A percentile compares a stretch with the other conserved stretches of the same genome.
Conservation (phyloP, 2,113 vertebrate genomes). For the Pica pica region DNA sequence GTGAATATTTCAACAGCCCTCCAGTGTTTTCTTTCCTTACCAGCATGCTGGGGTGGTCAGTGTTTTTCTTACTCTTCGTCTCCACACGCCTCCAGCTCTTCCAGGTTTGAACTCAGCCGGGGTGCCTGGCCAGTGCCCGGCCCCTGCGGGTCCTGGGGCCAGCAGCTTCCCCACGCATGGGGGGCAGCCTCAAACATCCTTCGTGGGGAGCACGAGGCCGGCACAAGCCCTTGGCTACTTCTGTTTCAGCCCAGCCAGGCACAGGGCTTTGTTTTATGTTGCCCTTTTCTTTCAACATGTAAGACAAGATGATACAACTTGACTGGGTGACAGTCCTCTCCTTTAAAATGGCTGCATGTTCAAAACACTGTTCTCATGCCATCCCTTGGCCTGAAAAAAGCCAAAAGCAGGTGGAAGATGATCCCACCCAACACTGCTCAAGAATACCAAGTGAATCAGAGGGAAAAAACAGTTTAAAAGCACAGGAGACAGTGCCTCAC, state of each 20-base stretch:
- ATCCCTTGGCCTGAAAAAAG: neutral
- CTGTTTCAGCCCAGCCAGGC: neutral
- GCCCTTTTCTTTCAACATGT: rapidly evolving
- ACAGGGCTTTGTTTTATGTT: rapidly evolving
- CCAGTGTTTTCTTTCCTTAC: neutral
- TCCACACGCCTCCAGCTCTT: neutral
- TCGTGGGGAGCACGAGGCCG: rapidly evolving
- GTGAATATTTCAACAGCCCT: conserved; percentile 25
- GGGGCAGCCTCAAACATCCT: neutral
- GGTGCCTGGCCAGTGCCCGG: neutral
- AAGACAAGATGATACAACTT: neutral
- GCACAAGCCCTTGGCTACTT: rapidly evolving
- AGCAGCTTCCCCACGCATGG: neutral
- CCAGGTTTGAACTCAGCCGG: neutral
- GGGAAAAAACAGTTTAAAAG: neutral
- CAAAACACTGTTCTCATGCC: neutral
- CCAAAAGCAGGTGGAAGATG: neutral
- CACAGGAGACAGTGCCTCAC: rapidly evolving
- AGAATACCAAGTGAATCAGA: neutral
- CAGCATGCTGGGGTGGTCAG: neutral
- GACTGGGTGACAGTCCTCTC: too few relatives aligned
- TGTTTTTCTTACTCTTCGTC: neutral
- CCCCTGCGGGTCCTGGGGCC: neutral
- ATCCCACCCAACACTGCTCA: rapidly evolving
- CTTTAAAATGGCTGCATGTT: neutral